These are phyloP conservation scores for Drosophila rufa DNA, from an alignment of 1,140 invertebrate genomes.

Conservation along the genomic window DNA sequence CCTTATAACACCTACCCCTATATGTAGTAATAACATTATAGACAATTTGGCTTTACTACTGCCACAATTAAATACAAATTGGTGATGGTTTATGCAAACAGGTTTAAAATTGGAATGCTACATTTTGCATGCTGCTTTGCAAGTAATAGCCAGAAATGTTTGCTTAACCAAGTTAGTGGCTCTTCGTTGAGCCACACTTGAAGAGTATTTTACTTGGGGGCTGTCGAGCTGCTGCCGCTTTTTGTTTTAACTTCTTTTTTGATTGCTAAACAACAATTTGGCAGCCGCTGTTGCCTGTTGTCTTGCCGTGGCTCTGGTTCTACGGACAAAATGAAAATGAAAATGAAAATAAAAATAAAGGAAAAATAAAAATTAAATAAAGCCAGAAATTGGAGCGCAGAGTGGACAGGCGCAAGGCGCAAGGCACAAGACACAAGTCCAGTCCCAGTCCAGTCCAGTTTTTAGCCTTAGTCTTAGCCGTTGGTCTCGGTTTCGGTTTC, in stretches of 20 bases:
- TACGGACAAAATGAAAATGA: constrained; percentile 48
- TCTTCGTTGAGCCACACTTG: not conserved
- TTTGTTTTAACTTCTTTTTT: constrained; percentile 66
- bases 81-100: not conserved
- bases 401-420: constrained; percentile 48
- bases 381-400: constrained; percentile 60
- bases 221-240: constrained; percentile 15
- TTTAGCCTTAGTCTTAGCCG: constrained; percentile 26
- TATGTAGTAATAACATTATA: no score
- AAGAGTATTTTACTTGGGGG: constrained; percentile 29
- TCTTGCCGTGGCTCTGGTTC: constrained; percentile 56
- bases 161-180: not conserved
- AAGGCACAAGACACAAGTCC: constrained; percentile 38
- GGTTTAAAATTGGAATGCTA: not conserved
- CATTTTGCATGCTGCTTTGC: not conserved
- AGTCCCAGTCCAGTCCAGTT: constrained; percentile 68
- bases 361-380: constrained; percentile 26
- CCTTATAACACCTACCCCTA: no score
- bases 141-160: not conserved
- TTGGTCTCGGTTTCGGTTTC: constrained; percentile 59
- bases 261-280: constrained; percentile 79
- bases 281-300: constrained; percentile 28
- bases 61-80: no score
- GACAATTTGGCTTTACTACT: no score
- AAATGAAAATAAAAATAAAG: constrained; percentile 35